Base-by-base conservation (phyloP, 2,888 invertebrate genomes). In the Halictus ligatus region DNA sequence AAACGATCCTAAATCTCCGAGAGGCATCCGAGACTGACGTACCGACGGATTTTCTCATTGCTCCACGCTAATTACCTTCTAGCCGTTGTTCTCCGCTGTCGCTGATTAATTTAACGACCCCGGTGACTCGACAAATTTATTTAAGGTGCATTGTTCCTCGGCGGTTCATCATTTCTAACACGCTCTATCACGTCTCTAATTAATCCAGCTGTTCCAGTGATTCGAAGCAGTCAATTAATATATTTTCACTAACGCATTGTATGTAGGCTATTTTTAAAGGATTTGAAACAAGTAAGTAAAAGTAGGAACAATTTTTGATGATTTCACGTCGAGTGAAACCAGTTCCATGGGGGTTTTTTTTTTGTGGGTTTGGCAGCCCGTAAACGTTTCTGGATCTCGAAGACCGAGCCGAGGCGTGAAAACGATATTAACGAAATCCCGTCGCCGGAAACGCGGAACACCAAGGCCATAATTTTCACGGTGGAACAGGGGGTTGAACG, bases 391-490 rank as follows among this genome's bases (percentile, higher is more conserved):
- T 18, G 35, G 35, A 12, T 21, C 12, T n/a, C 5, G 69, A 40
- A 10, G 40, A 21, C 40, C 58, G 58, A 35, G 78, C 7, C 21
- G 29, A 74, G 40, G 75, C 71, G 83, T 69, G 82, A 77, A 79
- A 82, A 73, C 40, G 81, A 81, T 78, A 82, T 81, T 15, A 75
- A 73, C 29, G 80, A 73, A 77, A 82, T 73, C 58, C 78, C 75
- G 67, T 78, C 73, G 60, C 77, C 88, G 85, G 89, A 89, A 89
- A 75, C 83, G 71, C 71, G 35, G 64, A 40, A 75, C 46, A 64
- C 69, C 83, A 60, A 64, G 69, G 84, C 74, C 89, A 75, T 89
- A 88, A 90, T 54, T 89, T 92, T 90, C 78, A 84, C 87, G 50
- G 67, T 71, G 86, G 86, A 88, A 81, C 85, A 78, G 71, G 78